Evolutionary conservation across 2,113 vertebrate species (phyloP).

Genomic region (Panthera uncia): DNA sequence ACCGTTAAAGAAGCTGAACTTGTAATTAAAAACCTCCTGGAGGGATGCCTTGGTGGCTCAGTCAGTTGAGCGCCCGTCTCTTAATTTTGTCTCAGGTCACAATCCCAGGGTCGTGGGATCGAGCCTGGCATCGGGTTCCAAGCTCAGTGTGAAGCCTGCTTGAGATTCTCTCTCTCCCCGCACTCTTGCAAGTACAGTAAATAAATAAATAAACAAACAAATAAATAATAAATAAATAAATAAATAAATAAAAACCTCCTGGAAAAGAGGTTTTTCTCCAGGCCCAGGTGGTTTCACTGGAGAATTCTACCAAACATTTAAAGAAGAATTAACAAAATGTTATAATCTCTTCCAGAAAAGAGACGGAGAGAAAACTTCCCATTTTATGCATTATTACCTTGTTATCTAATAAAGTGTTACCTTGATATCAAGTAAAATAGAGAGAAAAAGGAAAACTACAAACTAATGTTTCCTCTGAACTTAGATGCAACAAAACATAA

Average conservation of each 20-base stretch:
- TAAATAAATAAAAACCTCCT: not conserved
- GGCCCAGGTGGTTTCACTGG: not conserved
- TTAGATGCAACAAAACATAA: not conserved
- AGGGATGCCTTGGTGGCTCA: too few relatives aligned
- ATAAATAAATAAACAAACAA: too few relatives aligned
- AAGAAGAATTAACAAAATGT: not conserved
- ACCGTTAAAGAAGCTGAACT: not conserved
- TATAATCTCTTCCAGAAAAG: not conserved
- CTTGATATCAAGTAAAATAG: not conserved
- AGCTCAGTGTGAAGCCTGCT: too few relatives aligned
- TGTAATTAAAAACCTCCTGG: not conserved
- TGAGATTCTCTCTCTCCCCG: too few relatives aligned
- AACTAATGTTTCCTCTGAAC: not conserved
- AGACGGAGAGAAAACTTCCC: not conserved
- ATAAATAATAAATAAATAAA: too few relatives aligned
- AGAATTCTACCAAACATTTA: not conserved
- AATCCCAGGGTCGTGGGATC: too few relatives aligned
- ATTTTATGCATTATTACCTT: not conserved
- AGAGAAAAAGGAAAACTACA: not conserved
- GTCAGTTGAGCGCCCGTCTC: too few relatives aligned
- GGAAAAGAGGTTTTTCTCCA: not conserved
- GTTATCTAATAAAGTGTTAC: not conserved
- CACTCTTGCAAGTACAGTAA: not conserved
- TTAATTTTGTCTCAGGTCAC: too few relatives aligned
- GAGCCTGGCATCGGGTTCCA: too few relatives aligned